These are phyloP conservation scores for Cataglyphis rosenhaueri DNA, from an alignment of 2,888 invertebrate genomes.

Conservation along the genomic window DNA sequence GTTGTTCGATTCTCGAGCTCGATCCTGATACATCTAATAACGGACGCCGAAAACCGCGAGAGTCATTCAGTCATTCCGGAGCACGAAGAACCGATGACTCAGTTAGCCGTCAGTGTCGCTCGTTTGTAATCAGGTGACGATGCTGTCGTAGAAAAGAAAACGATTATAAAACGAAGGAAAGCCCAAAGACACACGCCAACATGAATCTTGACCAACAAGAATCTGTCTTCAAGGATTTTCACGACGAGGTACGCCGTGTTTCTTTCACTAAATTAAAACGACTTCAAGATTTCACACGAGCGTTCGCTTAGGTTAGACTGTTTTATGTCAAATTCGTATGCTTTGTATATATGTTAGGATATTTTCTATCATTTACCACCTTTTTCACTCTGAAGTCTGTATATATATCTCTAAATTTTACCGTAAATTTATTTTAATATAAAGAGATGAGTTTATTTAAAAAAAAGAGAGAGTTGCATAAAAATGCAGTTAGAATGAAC, in stretches of 20 bases:
- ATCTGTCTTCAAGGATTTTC: constrained; percentile 62
- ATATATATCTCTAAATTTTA: neutral
- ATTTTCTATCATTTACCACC: neutral
- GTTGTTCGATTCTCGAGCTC: neutral
- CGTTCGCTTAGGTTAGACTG: constrained; percentile 3
- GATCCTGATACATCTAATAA: neutral
- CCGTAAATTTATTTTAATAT: neutral
- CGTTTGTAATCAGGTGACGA: constrained; percentile 13
- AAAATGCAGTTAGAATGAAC: neutral
- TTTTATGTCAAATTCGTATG: neutral
- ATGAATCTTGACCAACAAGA: constrained; percentile 56
- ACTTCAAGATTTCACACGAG: neutral
- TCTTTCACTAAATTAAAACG: neutral
- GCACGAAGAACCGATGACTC: constrained; percentile 22
- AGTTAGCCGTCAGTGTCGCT: neutral
- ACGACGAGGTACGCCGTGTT: constrained; percentile 68
- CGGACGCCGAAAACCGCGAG: neutral
- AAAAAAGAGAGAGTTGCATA: neutral
- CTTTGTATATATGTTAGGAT: neutral
- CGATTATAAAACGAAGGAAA: neutral
- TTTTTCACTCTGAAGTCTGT: neutral
- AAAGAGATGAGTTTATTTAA: neutral
- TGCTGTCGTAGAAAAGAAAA: constrained; percentile 2
- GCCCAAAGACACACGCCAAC: neutral
- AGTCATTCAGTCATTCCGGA: constrained; percentile 5